phyloP scores from a whole-genome alignment of 2,113 vertebrate species.

The Amia ocellicauda region DNA sequence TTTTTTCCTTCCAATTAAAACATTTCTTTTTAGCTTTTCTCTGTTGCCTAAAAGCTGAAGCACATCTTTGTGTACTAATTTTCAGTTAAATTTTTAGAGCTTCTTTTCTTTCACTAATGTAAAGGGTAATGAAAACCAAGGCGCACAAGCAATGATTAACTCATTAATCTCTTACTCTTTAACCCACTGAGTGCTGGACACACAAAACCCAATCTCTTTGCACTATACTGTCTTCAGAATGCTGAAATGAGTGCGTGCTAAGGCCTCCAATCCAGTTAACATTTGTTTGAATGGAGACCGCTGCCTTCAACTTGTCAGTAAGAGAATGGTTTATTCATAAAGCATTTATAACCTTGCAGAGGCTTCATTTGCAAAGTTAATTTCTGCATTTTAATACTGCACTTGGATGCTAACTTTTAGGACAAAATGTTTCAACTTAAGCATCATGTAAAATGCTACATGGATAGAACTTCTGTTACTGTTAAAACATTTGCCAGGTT shows the following conservation, averaged over 20 bases:
- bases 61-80: constrained; percentile 46
- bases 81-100: constrained; percentile 25
- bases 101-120: constrained; percentile 48
- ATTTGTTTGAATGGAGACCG: not conserved
- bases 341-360: too few relatives aligned
- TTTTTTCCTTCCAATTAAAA: constrained; percentile 20
- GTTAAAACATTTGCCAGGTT: too few relatives aligned
- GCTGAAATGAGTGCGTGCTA: not conserved
- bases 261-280: not conserved
- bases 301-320: too few relatives aligned
- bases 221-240: not conserved
- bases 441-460: too few relatives aligned
- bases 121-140: constrained; percentile 49
- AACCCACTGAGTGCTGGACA: constrained; percentile 52
- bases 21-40: constrained; percentile 20
- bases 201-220: constrained; percentile 19
- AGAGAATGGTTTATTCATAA: too few relatives aligned
- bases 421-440: too few relatives aligned
- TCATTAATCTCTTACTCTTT: constrained; percentile 59
- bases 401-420: too few relatives aligned
- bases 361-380: too few relatives aligned
- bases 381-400: too few relatives aligned
- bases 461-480: too few relatives aligned
- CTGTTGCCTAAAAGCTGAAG: constrained; percentile 34
- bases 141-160: constrained; percentile 54